Conservation (phyloP, 2,888 invertebrate species). For the Xylota sylvarum region DNA sequence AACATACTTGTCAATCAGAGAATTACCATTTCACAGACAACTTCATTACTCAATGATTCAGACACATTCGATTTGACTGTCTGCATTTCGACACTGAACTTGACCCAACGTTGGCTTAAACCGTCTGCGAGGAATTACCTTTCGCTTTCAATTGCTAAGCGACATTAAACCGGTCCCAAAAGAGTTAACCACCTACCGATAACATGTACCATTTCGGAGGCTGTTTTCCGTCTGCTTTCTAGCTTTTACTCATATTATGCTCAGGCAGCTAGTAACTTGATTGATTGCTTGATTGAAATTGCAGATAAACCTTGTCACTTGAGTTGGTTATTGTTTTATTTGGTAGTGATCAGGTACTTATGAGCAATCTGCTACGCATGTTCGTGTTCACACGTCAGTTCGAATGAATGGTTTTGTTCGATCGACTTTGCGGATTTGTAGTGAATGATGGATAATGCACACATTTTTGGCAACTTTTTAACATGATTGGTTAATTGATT, state of each 20-base stretch:
- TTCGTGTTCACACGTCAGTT: background rate
- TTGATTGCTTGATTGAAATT: constrained; percentile 37
- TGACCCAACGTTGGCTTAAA: constrained; percentile 40
- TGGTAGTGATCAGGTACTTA: background rate
- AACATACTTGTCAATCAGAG: background rate
- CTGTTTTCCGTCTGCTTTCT: background rate
- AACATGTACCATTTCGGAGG: background rate
- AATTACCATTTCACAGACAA: constrained; percentile 5
- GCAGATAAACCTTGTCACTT: constrained; percentile 25
- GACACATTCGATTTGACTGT: background rate
- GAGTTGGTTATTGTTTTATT: constrained; percentile 2
- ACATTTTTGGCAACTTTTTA: background rate
- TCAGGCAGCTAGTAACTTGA: background rate
- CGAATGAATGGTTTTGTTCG: background rate
- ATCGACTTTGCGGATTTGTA: background rate
- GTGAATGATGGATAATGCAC: background rate
- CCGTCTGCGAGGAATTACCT: background rate
- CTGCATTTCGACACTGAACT: constrained; percentile 59
- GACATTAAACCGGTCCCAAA: constrained; percentile 29
- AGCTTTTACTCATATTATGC: background rate
- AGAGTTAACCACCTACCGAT: background rate
- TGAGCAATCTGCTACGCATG: background rate
- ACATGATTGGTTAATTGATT: too few relatives aligned
- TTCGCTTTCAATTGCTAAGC: background rate
- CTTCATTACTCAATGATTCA: background rate